phyloP scores from a whole-genome alignment of 2,113 vertebrate genomes.

The Pachypanchax playfairii region DNA sequence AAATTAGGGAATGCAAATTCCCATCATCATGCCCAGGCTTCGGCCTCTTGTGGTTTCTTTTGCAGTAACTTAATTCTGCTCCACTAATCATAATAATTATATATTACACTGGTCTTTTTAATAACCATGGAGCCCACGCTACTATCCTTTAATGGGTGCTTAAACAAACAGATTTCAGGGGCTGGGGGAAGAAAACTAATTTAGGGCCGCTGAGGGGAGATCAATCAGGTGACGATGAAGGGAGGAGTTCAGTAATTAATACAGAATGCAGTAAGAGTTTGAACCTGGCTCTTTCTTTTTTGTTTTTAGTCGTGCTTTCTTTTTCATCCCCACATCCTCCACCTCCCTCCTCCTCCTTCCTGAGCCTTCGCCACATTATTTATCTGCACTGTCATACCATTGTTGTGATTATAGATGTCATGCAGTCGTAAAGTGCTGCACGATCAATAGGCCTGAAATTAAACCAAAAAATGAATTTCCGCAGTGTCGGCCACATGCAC shows the following conservation, averaged over 20 bases:
- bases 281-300: constrained; percentile 56
- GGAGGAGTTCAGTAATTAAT: constrained; percentile 76
- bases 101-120: constrained; percentile 69
- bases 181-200: constrained; percentile 71
- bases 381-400: constrained; percentile 80
- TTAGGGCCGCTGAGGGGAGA: constrained; percentile 71
- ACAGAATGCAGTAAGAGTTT: constrained; percentile 75
- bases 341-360: constrained; percentile 18
- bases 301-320: constrained; percentile 51
- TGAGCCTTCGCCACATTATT: constrained; percentile 75
- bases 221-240: constrained; percentile 76
- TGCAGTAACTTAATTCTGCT: constrained; percentile 65
- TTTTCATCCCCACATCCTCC: constrained; percentile 48
- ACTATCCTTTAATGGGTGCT: constrained; percentile 68
- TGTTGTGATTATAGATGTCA: constrained; percentile 87
- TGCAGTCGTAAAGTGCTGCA: constrained; percentile 77
- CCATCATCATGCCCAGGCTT: constrained; percentile 43
- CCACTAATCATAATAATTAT: constrained; percentile 72
- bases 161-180: constrained; percentile 77
- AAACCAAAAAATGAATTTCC: constrained; percentile 86
- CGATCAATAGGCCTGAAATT: constrained; percentile 87
- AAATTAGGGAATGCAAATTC: constrained; percentile 44
- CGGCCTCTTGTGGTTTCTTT: constrained; percentile 56
- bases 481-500: constrained; percentile 76
- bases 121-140: constrained; percentile 62